These are phyloP conservation scores for Hydraecia micacea DNA, from an alignment of 2,888 invertebrate species.

Conservation along the genomic window DNA sequence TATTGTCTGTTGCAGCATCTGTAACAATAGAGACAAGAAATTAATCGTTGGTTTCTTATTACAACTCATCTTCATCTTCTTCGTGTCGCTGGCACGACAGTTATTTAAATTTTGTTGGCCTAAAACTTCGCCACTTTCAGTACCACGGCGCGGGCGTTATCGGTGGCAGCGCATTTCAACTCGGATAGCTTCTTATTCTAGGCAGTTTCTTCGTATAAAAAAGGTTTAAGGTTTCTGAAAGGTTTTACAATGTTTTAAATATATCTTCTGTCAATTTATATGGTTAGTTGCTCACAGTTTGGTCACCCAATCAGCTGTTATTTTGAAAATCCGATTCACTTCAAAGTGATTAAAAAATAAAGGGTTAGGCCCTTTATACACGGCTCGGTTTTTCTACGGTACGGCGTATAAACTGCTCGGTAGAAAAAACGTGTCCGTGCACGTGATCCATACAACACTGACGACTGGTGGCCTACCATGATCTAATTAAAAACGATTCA, in stretches of 20 bases:
- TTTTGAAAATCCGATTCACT: too few relatives aligned
- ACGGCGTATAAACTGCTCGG: background rate
- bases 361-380: background rate
- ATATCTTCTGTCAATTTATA: too few relatives aligned
- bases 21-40: constrained; percentile 76
- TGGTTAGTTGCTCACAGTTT: too few relatives aligned
- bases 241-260: too few relatives aligned
- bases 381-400: background rate
- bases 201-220: background rate
- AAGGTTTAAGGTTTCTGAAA: too few relatives aligned
- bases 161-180: background rate
- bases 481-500: too few relatives aligned
- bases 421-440: background rate
- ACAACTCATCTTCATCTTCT: too few relatives aligned
- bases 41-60: background rate
- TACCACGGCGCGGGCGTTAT: too few relatives aligned
- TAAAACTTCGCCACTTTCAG: too few relatives aligned
- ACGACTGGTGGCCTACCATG: background rate
- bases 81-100: too few relatives aligned
- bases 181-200: background rate
- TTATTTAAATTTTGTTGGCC: too few relatives aligned
- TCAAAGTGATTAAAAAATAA: background rate
- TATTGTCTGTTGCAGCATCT: constrained; percentile 86
- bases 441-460: background rate
- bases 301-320: too few relatives aligned